Evolutionary conservation across 2,797 vertebrate species (phyloP), one percentile per base, ranked within the genome.

Genomic region (Triplophysa bombifrons): DNA sequence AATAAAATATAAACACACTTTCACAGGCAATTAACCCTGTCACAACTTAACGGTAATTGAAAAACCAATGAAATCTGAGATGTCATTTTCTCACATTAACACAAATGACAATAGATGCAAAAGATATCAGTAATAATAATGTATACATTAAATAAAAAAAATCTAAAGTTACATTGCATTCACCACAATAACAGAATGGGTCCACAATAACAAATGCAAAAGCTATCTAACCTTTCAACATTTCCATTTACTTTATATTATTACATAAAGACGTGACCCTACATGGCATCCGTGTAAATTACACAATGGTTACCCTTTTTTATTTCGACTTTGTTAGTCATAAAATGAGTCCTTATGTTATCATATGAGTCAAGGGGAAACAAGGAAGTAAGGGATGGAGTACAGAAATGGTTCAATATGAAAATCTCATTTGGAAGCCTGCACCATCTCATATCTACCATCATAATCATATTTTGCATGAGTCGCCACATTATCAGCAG

Each of bases 1-100:
- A 79, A 72, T 78, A 72, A 65, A 79, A 72, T 22, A 51, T 51
- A 79, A 79, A 79, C 68, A 79, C 22, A 3, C 17, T 79, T 79
- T 79, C 34, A 65, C 60, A 79, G 77, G 69, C 69, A 79, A 65
- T 79, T 72, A 72, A 22, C 60, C 51, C 56, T 20, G 16, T 79
- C 60, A 55, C 69, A 79, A 65, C 65, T 64, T 55, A 46, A 56
- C 34, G 30, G 4, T 53, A 46, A 79, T 65, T 34, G 2, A n/a
- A 41, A 55, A 41, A 53, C 30, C 20, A 27, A 63, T 53, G 34
- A 78, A 55, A 78, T 53, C 27, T 1, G 16, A 51, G 55, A 64
- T 44, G 67, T 71, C 46, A 71, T 71, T 70, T 64, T 63, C 46
- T 78, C 30, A 78, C 68, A 78, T 71, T 64, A 53, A 53, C 56